Evolutionary conservation across 2,113 vertebrate genomes (phyloP).

Genomic region (Rhinoptilus africanus): DNA sequence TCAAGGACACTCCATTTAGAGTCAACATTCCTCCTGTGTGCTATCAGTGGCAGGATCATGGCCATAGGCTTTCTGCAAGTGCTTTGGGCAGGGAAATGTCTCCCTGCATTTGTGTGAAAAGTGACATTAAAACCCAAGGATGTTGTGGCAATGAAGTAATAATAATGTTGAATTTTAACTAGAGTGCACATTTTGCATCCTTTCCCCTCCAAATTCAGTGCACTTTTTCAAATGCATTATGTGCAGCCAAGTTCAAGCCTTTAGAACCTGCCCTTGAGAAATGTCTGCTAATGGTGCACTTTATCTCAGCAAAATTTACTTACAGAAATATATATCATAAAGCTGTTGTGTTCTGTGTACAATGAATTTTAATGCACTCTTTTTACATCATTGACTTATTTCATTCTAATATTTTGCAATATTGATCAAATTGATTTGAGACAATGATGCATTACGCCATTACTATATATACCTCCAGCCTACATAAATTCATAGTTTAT

Average conservation of each 20-base stretch:
- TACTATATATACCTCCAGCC: background rate
- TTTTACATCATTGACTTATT: background rate
- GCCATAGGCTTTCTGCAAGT: background rate
- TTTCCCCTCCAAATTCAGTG: background rate
- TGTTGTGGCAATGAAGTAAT: background rate
- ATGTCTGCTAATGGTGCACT: background rate
- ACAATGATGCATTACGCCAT: background rate
- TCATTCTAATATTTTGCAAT: background rate
- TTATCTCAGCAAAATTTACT: constrained; percentile 1
- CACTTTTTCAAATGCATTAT: background rate
- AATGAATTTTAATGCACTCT: background rate
- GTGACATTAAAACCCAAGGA: background rate
- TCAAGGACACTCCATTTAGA: constrained; percentile 28
- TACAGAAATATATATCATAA: background rate
- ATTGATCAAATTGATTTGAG: background rate
- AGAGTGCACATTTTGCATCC: background rate
- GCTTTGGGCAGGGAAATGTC: constrained; percentile 11
- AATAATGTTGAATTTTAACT: background rate
- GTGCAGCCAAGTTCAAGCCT: background rate
- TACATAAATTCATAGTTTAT: background rate
- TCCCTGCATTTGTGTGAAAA: constrained; percentile 2
- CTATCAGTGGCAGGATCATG: background rate
- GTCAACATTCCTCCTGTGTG: background rate
- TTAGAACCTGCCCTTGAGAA: background rate
- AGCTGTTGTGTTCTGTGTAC: background rate